Evolutionary conservation across 2,113 vertebrate genomes (phyloP), one percentile per base, ranked within the genome.

Genomic region (Anolis sagrei): DNA sequence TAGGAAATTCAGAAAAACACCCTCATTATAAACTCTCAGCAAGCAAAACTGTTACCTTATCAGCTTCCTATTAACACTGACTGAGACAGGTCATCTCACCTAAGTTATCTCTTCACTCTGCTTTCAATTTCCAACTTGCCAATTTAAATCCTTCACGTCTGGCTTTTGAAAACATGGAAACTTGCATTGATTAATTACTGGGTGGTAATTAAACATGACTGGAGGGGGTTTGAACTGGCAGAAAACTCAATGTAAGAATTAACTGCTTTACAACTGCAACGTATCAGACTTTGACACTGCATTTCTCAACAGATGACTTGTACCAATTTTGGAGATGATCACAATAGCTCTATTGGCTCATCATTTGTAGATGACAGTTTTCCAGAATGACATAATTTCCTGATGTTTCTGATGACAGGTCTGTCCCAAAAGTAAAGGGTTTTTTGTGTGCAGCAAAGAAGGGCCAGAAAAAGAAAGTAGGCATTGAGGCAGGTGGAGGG

Each of bases 41-140:
- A 86, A 54, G 73, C 3, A 81, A 90, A 90, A 19, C 1, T 48
- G 86, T 90, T 89, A 2, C 8, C 13, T 84, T 88, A 82, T 7
- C 58, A 13, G 10, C 85, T 90, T 79, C 79, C 21, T 86, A 6
- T 86, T 85, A 88, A 81, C 18, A 36, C 0, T 78, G 36, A 75
- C 72, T 88, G 48, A 79, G 79, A 32, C 19, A 78, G 27, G 0
- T 64, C 29, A 80, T 11, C 82, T 32, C 21, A 29, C 36, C 76
- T 13, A 48, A n/a, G 25, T 48, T 76, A 73, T 1, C 75, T 0
- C 27, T 77, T 85, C 32, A 81, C 34, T 76, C 58, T 68, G 48
- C 36, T 13, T 89, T 88, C 73, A 5, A 5, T 84, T 27, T 80
- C 34, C 11, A 9, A 2, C 81, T 64, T 81, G 62, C 21, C 2